These are phyloP conservation scores for Metacarcinus magister DNA, from an alignment of 2,888 invertebrate species.

Conservation along the genomic window DNA sequence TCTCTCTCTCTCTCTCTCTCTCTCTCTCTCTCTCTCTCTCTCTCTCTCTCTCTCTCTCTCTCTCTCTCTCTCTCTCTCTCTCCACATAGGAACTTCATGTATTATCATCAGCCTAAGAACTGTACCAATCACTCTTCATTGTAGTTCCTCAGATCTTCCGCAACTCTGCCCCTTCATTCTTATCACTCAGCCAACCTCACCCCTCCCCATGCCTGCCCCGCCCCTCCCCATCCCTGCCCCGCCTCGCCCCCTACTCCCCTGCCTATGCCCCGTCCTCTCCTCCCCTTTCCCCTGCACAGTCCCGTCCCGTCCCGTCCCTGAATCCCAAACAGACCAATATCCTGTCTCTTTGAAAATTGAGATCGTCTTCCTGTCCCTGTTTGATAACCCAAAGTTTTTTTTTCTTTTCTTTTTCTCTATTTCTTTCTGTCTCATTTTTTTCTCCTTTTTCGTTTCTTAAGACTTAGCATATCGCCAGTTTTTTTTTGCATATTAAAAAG, in stretches of 20 bases:
- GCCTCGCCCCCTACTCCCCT: background rate
- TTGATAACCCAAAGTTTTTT: background rate
- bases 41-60: constrained; percentile 64
- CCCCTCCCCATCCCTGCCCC: background rate
- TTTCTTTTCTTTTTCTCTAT: background rate
- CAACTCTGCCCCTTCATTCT: background rate
- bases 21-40: constrained; percentile 66
- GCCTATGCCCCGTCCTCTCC: background rate
- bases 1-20: constrained; percentile 59
- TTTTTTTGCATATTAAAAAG: background rate
- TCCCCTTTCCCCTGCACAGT: background rate
- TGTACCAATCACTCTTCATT: background rate
- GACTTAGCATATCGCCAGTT: background rate
- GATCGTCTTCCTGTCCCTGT: background rate
- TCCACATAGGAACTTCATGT: background rate
- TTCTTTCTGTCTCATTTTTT: background rate
- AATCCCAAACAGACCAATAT: background rate
- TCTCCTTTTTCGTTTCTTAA: background rate
- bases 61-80: background rate
- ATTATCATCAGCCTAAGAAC: background rate
- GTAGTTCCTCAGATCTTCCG: background rate
- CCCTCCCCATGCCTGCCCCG: background rate
- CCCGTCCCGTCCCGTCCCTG: background rate
- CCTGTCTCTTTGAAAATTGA: background rate
- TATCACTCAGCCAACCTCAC: background rate